Percentiles rank a stretch among this genome's conserved stretches.
Conservation (phyloP, 2,797 vertebrate species). For the Eremophila alpestris region DNA sequence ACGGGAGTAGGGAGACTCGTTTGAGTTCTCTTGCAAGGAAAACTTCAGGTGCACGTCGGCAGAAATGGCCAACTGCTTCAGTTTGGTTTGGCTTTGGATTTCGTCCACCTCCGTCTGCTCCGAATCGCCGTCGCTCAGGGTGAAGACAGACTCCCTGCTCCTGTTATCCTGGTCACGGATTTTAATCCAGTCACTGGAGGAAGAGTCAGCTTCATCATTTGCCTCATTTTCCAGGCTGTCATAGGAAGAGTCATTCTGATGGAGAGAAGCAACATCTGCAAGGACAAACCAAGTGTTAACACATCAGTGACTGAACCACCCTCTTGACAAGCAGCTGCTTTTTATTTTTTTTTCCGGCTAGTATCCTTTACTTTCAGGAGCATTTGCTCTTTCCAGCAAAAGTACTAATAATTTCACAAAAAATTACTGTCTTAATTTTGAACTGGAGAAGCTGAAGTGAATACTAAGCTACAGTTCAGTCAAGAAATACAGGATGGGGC, state of each 20-base stretch:
- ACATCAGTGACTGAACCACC: background rate
- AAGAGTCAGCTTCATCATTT: constrained; percentile 87
- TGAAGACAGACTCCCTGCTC: constrained; percentile 92
- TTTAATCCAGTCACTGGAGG: constrained; percentile 81
- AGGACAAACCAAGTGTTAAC: constrained; percentile 30
- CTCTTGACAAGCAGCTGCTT: background rate
- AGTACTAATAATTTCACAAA: background rate
- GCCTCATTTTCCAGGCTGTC: constrained; percentile 94
- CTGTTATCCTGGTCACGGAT: constrained; percentile 83
- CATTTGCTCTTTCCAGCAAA: background rate
- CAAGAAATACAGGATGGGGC: background rate
- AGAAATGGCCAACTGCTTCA: constrained; percentile 73
- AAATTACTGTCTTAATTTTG: background rate
- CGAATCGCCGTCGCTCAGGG: constrained; percentile 88
- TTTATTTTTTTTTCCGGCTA: background rate
- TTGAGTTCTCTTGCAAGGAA: constrained; percentile 21
- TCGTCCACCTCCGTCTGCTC: constrained; percentile 79
- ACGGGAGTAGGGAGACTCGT: background rate
- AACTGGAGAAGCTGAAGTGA: background rate
- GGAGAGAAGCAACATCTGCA: constrained; percentile 88
- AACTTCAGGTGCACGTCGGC: constrained; percentile 48
- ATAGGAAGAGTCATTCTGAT: constrained; percentile 93
- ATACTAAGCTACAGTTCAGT: background rate
- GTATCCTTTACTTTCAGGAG: background rate
- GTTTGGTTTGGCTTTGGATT: constrained; percentile 71